These are phyloP conservation scores for Synodontis membranacea DNA, from an alignment of 2,113 vertebrate genomes.

Conservation along the genomic window DNA sequence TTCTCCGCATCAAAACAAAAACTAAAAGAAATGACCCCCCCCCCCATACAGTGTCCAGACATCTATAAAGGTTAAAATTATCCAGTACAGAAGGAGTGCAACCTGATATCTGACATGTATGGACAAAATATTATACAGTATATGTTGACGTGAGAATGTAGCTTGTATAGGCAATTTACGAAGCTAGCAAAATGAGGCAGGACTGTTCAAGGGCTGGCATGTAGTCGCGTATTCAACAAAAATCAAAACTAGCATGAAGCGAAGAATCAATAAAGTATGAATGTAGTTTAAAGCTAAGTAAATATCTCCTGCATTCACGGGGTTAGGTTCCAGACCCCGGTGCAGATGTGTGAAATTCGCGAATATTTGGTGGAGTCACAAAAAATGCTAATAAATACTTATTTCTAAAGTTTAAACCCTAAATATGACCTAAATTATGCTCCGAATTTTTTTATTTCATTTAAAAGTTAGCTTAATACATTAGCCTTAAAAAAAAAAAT, in stretches of 20 bases:
- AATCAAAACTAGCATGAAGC: neutral
- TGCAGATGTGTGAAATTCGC: no score
- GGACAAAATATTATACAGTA: no score
- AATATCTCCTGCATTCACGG: no score
- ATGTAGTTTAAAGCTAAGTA: neutral
- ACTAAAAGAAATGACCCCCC: neutral
- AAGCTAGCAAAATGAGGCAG: neutral
- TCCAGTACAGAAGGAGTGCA: neutral
- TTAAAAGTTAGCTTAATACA: no score
- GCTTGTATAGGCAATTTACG: neutral
- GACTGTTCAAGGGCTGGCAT: neutral
- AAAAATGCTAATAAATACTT: no score
- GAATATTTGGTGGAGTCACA: no score
- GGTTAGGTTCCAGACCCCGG: no score
- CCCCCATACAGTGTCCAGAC: neutral
- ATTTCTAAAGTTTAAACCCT: no score
- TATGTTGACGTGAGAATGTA: neutral
- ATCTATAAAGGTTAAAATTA: neutral
- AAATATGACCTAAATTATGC: no score
- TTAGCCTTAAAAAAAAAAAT: no score
- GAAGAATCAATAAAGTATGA: neutral
- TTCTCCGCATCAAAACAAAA: neutral
- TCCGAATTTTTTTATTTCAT: no score
- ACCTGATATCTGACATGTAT: neutral
- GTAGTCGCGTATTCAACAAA: neutral